Percentiles rank a stretch among this genome's conserved stretches.
Conservation (phyloP, 2,113 vertebrate species). For the Psophia crepitans region DNA sequence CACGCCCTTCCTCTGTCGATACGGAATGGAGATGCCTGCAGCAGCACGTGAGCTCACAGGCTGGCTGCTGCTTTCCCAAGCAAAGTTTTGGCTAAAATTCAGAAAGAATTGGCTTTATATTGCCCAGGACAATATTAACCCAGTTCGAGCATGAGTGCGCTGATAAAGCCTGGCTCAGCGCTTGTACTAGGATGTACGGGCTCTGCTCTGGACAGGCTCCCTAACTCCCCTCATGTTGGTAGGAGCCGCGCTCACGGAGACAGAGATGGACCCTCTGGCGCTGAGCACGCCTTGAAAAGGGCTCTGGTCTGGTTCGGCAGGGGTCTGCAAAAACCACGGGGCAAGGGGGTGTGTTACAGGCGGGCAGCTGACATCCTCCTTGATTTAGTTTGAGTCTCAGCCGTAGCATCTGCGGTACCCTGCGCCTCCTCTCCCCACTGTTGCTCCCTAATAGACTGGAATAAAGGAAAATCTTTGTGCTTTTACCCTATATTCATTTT, state of each 20-base stretch:
- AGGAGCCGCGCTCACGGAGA: background rate
- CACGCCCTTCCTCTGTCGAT: background rate
- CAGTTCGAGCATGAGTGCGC: rapidly evolving
- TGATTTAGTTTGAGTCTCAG: background rate
- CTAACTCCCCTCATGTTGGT: background rate
- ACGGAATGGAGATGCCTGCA: rapidly evolving
- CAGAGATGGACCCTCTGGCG: background rate
- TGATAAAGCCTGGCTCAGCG: background rate
- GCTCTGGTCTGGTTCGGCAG: rapidly evolving
- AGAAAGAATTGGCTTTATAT: background rate
- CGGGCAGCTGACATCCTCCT: background rate
- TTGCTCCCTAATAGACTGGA: background rate
- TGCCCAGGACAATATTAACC: background rate
- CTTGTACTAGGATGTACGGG: background rate
- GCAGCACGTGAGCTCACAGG: rapidly evolving
- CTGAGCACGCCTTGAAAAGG: rapidly evolving
- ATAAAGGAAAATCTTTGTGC: background rate
- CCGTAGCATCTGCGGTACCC: background rate
- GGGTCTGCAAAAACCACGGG: too few species aligned
- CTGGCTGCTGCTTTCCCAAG: background rate
- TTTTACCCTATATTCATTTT: background rate
- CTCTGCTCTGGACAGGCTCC: background rate
- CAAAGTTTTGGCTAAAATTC: background rate
- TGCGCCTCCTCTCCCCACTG: background rate
- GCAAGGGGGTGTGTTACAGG: background rate